These are phyloP conservation scores for Cossypha polioptera DNA, from an alignment of 2,797 vertebrate species.

Conservation along the genomic window DNA sequence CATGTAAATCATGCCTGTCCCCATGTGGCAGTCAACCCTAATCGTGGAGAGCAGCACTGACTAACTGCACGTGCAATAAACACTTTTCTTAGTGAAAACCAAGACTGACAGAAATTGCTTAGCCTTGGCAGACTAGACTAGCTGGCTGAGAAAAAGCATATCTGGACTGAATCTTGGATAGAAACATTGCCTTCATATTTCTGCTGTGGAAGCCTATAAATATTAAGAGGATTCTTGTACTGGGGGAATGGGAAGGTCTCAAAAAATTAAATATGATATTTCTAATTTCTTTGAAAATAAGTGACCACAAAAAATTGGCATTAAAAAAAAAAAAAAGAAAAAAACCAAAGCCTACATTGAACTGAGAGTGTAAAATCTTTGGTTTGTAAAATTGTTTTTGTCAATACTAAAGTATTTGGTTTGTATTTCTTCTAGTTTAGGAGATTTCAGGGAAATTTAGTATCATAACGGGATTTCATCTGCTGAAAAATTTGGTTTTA, in stretches of 20 bases:
- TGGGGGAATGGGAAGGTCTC: accelerated
- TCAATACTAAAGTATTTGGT: background rate
- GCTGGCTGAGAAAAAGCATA: background rate
- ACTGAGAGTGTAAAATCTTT: background rate
- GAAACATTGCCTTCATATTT: background rate
- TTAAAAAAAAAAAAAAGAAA: no score
- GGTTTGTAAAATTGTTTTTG: background rate
- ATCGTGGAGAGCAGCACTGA: accelerated
- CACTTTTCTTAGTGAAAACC: background rate
- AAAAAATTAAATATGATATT: background rate
- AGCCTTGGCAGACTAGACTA: background rate
- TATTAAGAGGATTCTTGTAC: background rate
- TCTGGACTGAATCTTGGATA: background rate
- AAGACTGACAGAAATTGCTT: background rate
- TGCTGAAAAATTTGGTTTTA: background rate
- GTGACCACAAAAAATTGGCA: background rate
- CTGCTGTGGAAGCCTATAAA: background rate
- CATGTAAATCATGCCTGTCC: background rate
- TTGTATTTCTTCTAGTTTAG: background rate
- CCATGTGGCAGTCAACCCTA: background rate
- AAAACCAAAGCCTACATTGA: background rate
- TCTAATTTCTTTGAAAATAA: background rate
- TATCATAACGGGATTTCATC: background rate
- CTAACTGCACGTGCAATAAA: background rate
- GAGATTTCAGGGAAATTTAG: background rate